A percentile compares a stretch with the other conserved stretches of the same genome.
Evolutionary conservation across 2,797 vertebrate species (phyloP).

Genomic region (Thunnus albacares): DNA sequence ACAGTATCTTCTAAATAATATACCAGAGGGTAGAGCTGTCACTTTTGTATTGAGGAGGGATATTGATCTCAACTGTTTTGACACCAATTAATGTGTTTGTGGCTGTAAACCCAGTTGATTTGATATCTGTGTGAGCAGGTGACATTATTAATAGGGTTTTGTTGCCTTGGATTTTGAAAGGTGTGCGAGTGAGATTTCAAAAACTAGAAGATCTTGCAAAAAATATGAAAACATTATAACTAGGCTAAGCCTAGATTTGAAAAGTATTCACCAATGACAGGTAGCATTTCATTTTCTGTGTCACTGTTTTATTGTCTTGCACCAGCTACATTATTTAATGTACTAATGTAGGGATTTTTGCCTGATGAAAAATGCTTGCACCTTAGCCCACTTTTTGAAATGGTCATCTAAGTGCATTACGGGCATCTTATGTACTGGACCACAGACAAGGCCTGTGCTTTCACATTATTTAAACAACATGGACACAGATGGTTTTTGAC

Average conservation of each 20-base stretch:
- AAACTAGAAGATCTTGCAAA: neutral
- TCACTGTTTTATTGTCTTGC: conserved; percentile 11
- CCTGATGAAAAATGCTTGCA: conserved; percentile 33
- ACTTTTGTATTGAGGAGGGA: neutral
- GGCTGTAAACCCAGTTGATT: neutral
- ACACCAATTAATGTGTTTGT: neutral
- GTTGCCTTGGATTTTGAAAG: conserved; percentile 2
- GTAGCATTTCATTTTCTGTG: neutral
- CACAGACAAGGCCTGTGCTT: neutral
- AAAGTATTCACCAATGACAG: neutral
- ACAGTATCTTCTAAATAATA: neutral
- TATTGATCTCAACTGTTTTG: conserved; percentile 14
- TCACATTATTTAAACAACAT: conserved; percentile 19
- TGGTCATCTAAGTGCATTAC: neutral
- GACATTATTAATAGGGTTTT: neutral
- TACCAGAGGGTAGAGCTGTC: neutral
- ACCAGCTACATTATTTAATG: conserved; percentile 6
- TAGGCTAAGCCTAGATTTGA: neutral
- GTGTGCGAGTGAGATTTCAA: neutral
- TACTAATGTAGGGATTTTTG: conserved; percentile 29
- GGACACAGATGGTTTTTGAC: neutral
- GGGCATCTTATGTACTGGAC: neutral
- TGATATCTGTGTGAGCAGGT: conserved; percentile 11
- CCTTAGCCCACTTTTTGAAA: conserved; percentile 23
- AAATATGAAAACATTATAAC: neutral